A percentile compares a stretch with the other conserved stretches of the same genome.
Conservation (phyloP, 2,113 vertebrate species). For the Lanius ludovicianus region DNA sequence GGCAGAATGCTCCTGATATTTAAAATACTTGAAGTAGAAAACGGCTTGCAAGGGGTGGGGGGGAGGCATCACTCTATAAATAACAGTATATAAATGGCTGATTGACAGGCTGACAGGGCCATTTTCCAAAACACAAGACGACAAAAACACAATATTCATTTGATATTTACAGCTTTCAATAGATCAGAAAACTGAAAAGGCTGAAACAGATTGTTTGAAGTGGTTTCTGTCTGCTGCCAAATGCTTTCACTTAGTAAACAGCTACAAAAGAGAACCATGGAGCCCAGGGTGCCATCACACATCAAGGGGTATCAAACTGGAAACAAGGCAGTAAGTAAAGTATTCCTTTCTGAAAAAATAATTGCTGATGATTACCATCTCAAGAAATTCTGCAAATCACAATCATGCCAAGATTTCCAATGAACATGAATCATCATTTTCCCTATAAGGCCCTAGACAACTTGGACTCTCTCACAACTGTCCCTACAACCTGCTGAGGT, state of each 20-base stretch:
- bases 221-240: not conserved
- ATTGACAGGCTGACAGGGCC: not conserved
- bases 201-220: conserved; percentile 12
- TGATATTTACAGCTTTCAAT: conserved; percentile 11
- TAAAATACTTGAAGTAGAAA: not conserved
- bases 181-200: not conserved
- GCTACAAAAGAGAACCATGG: not conserved
- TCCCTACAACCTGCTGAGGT: not conserved
- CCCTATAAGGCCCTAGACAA: not conserved
- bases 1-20: not conserved
- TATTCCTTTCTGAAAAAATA: not conserved
- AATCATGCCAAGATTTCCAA: not conserved
- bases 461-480: not conserved
- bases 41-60: not conserved
- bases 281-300: not conserved
- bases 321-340: not conserved
- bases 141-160: conserved; percentile 1
- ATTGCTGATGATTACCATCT: not conserved
- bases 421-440: not conserved
- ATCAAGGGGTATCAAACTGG: not conserved
- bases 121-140: not conserved
- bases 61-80: not conserved
- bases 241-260: not conserved
- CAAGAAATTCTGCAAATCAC: not conserved
- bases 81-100: not conserved